These are phyloP conservation scores for Brienomyrus longianalis DNA, from an alignment of 2,113 vertebrate species.

Conservation along the genomic window DNA sequence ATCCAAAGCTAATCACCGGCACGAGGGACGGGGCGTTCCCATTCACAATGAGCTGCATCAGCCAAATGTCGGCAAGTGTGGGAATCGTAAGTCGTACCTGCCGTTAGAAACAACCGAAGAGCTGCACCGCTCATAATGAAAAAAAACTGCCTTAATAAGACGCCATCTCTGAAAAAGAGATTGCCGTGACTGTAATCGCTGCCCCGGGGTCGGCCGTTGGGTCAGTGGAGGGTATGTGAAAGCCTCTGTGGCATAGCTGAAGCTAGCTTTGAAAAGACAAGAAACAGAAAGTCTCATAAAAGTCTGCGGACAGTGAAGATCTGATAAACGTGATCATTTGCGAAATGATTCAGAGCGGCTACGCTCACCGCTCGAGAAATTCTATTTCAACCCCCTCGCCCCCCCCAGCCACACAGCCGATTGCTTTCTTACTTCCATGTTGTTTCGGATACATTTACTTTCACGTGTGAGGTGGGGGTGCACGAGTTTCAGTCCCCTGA, in stretches of 20 bases:
- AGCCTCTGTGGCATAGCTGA: slow-evolving; percentile 11
- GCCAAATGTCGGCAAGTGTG: not conserved
- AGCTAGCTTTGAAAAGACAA: slow-evolving; percentile 16
- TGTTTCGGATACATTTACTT: not conserved
- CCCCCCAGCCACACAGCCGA: not conserved
- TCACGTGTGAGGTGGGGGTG: not conserved
- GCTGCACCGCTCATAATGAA: not conserved
- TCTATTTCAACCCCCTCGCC: not conserved
- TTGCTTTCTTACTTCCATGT: not conserved
- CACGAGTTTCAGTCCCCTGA: not conserved
- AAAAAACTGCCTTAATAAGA: not conserved
- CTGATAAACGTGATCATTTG: not conserved
- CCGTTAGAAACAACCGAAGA: not conserved
- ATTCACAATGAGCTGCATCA: not conserved
- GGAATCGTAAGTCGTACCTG: not conserved
- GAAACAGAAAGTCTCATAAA: not conserved
- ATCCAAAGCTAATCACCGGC: not conserved
- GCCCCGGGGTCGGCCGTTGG: not conserved
- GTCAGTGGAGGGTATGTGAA: not conserved
- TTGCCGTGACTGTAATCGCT: not conserved
- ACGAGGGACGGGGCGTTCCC: not conserved
- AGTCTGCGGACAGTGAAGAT: not conserved
- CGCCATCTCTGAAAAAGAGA: not conserved
- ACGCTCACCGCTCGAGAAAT: not conserved
- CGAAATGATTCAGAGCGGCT: not conserved